A percentile compares a stretch with the other conserved stretches of the same genome.
Evolutionary conservation across 2,797 vertebrate species (phyloP).

Genomic region (Crocodylus rhombifer): DNA sequence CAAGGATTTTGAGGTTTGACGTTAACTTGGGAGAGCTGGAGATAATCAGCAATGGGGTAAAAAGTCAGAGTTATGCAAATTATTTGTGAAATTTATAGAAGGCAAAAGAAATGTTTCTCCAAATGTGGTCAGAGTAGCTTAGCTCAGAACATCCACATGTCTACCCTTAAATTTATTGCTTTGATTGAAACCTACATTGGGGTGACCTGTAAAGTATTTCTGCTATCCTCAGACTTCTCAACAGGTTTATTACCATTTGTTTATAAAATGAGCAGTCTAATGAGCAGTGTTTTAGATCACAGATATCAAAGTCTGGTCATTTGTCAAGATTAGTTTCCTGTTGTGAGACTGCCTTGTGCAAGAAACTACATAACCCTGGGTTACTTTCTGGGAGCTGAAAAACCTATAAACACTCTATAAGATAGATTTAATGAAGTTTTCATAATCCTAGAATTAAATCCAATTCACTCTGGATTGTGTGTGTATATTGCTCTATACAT

Average conservation of each 20-base stretch:
- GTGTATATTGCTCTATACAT: neutral
- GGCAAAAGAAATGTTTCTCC: neutral
- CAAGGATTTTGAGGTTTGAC: slow-evolving; percentile 75
- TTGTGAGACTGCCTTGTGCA: slow-evolving; percentile 64
- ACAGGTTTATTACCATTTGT: slow-evolving; percentile 75
- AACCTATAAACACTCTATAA: slow-evolving; percentile 34
- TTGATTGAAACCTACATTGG: slow-evolving; percentile 56
- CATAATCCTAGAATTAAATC: slow-evolving; percentile 30
- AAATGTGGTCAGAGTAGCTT: slow-evolving; percentile 19
- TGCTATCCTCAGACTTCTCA: slow-evolving; percentile 70
- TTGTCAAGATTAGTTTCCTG: slow-evolving; percentile 77
- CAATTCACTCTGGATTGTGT: accelerated
- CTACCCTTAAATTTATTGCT: slow-evolving; percentile 56
- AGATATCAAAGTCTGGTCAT: slow-evolving; percentile 73
- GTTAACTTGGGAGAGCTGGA: slow-evolving; percentile 68
- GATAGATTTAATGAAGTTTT: slow-evolving; percentile 39
- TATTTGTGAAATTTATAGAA: slow-evolving; percentile 53
- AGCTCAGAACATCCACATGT: slow-evolving; percentile 13
- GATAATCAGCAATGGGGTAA: slow-evolving; percentile 60
- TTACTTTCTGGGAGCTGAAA: slow-evolving; percentile 56
- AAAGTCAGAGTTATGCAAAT: slow-evolving; percentile 63
- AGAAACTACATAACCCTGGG: slow-evolving; percentile 43
- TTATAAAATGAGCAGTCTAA: slow-evolving; percentile 74
- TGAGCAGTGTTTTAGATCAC: slow-evolving; percentile 76
- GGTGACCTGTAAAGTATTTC: slow-evolving; percentile 77